Conservation (phyloP, 2,797 vertebrate species). For the Megalops cyprinoides region DNA sequence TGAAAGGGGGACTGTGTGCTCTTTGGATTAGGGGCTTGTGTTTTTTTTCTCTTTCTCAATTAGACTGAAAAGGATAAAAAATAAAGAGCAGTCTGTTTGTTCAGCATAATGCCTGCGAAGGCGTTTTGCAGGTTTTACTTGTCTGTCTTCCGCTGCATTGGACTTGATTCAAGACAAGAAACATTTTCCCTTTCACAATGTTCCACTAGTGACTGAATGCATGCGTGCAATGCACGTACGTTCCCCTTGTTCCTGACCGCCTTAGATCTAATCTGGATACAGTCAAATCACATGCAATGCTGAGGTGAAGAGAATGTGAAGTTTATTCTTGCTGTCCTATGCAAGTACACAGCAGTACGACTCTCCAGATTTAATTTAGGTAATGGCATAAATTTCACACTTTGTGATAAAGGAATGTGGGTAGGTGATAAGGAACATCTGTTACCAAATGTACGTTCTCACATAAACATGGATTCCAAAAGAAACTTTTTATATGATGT, state of each 20-base stretch:
- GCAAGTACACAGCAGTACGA: too few species aligned
- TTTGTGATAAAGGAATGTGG: too few species aligned
- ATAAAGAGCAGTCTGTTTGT: constrained; percentile 72
- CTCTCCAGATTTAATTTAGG: too few species aligned
- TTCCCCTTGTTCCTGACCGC: not conserved
- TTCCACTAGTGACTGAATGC: not conserved
- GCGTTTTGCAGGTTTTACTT: constrained; percentile 54
- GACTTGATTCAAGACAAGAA: constrained; percentile 10
- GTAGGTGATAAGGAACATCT: too few species aligned
- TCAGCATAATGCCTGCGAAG: constrained; percentile 61
- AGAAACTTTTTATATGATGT: too few species aligned
- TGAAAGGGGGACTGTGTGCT: constrained; percentile 86
- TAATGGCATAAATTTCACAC: too few species aligned
- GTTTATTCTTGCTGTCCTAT: too few species aligned
- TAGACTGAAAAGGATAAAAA: constrained; percentile 74
- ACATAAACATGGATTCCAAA: too few species aligned
- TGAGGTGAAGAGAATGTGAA: not conserved
- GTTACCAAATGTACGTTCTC: too few species aligned
- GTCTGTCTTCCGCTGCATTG: constrained; percentile 36
- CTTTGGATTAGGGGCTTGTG: constrained; percentile 81
- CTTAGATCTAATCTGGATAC: not conserved
- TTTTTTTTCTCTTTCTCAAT: constrained; percentile 77
- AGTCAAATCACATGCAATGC: not conserved
- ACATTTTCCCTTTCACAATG: not conserved
- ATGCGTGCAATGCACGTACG: not conserved